Base-by-base conservation (phyloP, 2,888 invertebrate genomes). In the Andrena marginata region DNA sequence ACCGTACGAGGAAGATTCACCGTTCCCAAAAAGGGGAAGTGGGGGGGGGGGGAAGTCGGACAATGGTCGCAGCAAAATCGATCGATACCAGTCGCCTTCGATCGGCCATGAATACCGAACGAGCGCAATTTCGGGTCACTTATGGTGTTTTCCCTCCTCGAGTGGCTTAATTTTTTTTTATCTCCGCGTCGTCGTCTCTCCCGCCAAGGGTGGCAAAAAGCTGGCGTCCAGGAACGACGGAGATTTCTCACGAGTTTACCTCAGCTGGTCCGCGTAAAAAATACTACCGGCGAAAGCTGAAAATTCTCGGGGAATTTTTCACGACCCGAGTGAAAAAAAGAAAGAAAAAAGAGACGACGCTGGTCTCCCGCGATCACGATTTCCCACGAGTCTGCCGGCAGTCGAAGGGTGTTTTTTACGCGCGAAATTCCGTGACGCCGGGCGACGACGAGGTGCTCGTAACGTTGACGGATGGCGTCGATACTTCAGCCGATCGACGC, bases 41-140 rank as follows among this genome's bases (percentile, higher is more conserved):
- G 72, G 68, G 71, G 73, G 2, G n/a, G 75, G 69, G 62, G 74
- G 64, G 56, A 42, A 29, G 49, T n/a, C 29, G 73, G 60, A 87
- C 86, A 87, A 89, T 89, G 31, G 49, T 63, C 65, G 77, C 59
- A 16, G 1, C 16, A 16, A 42, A 42, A 81, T 78, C 88, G 89
- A 90, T 92, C 92, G 91, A 92, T 92, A 90, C 86, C 83, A 79
- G 82, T 88, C 78, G 71, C 73, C 82, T 82, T 87, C 82, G 87
- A 87, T 88, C 87, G 88, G 60, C 89, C 86, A 89, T 91, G 91
- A 92, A 91, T 91, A 85, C 85, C 80, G 88, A 88, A 86, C 78
- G 77, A 74, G 65, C 79, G 75, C 69, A 75, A 85, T 72, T 87
- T 82, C 83, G 74, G 86, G 89, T 89, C 89, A 87, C 86, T 89